These are phyloP conservation scores for Amphiprion percula DNA, from an alignment of 2,113 vertebrate species.

Conservation along the genomic window DNA sequence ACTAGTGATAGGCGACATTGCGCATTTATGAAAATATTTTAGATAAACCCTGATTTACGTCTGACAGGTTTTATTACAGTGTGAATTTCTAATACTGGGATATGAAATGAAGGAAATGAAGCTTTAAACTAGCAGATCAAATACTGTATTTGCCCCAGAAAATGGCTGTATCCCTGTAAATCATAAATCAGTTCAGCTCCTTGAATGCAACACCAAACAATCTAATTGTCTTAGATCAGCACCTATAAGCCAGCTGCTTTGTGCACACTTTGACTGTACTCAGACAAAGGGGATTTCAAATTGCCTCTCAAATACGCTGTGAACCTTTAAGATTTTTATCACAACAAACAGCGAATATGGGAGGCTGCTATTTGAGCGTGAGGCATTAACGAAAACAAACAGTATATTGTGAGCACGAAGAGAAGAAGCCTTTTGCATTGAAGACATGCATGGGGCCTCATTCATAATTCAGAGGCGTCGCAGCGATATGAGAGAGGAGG, in stretches of 20 bases:
- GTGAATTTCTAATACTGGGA: background rate
- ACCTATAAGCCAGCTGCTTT: constrained; percentile 46
- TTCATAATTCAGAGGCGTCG: constrained; percentile 83
- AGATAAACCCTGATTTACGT: constrained; percentile 15
- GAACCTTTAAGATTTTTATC: constrained; percentile 42
- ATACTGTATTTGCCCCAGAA: constrained; percentile 6
- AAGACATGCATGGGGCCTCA: constrained; percentile 75
- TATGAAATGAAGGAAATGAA: background rate
- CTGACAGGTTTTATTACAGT: background rate
- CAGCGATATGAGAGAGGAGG: constrained; percentile 77
- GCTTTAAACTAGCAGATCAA: background rate
- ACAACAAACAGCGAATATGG: constrained; percentile 14
- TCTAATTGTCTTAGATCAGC: constrained; percentile 49
- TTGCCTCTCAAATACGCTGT: background rate
- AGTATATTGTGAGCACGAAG: constrained; percentile 51
- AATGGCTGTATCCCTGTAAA: constrained; percentile 2
- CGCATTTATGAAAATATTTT: background rate
- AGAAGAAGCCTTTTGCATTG: constrained; percentile 51
- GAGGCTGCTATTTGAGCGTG: background rate
- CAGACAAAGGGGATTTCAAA: constrained; percentile 51
- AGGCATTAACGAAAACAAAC: constrained; percentile 69
- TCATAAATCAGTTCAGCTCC: constrained; percentile 28
- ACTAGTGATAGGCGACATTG: background rate
- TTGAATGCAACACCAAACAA: constrained; percentile 27
- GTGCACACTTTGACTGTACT: constrained; percentile 25